These are phyloP conservation scores for Myopa tessellatipennis DNA, from an alignment of 2,888 invertebrate species.

Conservation along the genomic window DNA sequence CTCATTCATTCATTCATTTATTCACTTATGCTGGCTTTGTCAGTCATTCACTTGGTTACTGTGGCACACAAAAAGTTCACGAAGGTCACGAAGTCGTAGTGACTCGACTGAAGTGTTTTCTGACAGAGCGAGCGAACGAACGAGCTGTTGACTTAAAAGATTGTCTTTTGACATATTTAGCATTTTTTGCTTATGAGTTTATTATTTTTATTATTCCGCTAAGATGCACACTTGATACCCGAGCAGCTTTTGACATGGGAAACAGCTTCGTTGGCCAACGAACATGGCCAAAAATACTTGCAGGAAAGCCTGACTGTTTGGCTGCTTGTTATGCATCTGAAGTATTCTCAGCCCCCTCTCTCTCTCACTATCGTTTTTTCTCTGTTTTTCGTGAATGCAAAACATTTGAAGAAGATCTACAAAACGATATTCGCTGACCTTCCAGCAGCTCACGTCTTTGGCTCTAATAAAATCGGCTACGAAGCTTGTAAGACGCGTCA, in stretches of 20 bases:
- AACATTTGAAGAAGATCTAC: too few relatives aligned
- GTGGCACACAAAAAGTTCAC: conserved; percentile 18
- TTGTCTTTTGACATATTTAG: background rate
- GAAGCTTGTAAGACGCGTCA: too few relatives aligned
- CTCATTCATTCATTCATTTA: background rate
- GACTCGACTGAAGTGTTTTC: background rate
- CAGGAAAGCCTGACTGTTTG: background rate
- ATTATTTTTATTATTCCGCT: background rate
- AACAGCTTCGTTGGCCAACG: background rate
- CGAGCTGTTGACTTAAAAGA: background rate
- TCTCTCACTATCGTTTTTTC: too few relatives aligned
- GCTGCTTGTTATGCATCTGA: too few relatives aligned
- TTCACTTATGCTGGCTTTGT: background rate
- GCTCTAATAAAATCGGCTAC: background rate
- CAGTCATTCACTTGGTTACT: conserved; percentile 2
- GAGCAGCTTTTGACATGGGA: background rate
- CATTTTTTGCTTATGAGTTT: background rate
- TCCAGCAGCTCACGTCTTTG: background rate
- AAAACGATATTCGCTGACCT: background rate
- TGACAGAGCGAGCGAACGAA: background rate
- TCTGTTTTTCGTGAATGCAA: too few relatives aligned
- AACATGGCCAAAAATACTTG: background rate
- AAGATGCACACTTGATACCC: background rate
- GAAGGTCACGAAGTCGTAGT: conserved; percentile 18
- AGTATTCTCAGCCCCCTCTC: too few relatives aligned